phyloP scores from a whole-genome alignment of 2,888 invertebrate genomes.

The Mesorhabditis spiculigera region DNA sequence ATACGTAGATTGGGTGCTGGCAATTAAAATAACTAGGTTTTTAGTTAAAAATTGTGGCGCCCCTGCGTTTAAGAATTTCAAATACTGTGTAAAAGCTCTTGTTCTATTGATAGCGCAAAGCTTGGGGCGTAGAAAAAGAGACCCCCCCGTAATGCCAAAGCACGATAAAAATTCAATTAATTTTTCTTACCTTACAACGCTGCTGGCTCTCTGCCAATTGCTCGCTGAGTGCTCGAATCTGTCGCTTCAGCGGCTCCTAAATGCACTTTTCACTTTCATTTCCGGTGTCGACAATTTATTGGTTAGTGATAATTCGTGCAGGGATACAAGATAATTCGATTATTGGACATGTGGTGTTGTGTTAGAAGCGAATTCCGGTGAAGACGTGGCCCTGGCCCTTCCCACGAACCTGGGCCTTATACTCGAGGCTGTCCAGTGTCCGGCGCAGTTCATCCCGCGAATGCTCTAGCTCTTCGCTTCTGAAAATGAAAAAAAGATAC shows the following conservation, averaged over 20 bases:
- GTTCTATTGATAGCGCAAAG: background rate
- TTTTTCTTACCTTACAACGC: background rate
- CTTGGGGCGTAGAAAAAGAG: no score
- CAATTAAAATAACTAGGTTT: no score
- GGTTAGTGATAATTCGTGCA: no score
- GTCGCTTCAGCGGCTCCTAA: slow-evolving; percentile 31
- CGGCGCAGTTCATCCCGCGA: background rate
- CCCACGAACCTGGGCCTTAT: background rate
- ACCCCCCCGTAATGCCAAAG: no score
- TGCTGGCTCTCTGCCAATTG: slow-evolving; percentile 20
- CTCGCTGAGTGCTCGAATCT: slow-evolving; percentile 26
- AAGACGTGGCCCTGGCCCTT: no score
- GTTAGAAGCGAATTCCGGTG: background rate
- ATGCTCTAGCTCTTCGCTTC: background rate
- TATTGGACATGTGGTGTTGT: background rate
- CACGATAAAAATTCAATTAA: no score
- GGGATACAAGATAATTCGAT: background rate
- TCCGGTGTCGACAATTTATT: no score
- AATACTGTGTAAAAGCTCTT: background rate
- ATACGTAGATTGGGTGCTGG: background rate
- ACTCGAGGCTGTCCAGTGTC: background rate
- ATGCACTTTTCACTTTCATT: background rate
- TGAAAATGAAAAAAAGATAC: no score
- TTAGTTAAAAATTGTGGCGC: no score
- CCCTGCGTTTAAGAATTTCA: background rate